These are phyloP conservation scores for Pterois miles DNA, from an alignment of 2,797 vertebrate species.

Conservation along the genomic window DNA sequence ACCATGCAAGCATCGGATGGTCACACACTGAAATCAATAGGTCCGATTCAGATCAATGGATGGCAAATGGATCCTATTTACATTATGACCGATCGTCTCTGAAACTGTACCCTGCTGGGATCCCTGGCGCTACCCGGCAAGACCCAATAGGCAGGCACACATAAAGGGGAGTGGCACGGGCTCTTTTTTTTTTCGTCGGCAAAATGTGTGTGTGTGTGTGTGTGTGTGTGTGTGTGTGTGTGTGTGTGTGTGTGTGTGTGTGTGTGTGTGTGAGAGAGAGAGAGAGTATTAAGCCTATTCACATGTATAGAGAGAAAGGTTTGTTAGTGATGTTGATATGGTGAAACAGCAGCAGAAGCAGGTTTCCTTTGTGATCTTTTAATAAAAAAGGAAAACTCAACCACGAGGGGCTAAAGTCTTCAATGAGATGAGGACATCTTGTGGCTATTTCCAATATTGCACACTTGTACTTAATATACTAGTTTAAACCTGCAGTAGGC, in stretches of 20 bases:
- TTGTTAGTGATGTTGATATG: background rate
- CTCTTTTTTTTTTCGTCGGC: slow-evolving; percentile 46
- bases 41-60: background rate
- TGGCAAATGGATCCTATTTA: background rate
- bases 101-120: slow-evolving; percentile 21
- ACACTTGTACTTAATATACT: background rate
- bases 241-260: background rate
- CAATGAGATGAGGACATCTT: slow-evolving; percentile 10
- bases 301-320: no score
- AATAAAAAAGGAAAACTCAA: background rate
- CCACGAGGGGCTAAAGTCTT: no score
- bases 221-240: background rate
- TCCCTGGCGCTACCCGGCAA: slow-evolving; percentile 14
- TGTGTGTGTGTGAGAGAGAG: background rate
- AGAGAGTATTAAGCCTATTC: background rate
- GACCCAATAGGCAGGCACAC: background rate
- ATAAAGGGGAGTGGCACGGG: slow-evolving; percentile 67
- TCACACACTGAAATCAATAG: slow-evolving; percentile 5
- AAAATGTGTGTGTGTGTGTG: background rate
- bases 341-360: no score
- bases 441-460: slow-evolving; percentile 18
- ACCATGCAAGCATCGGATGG: background rate
- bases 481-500: background rate
- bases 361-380: background rate
- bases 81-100: background rate